Evolutionary conservation across 2,888 invertebrate genomes (phyloP), one percentile per base, ranked within the genome.

Genomic region (Amphipoea lucens): DNA sequence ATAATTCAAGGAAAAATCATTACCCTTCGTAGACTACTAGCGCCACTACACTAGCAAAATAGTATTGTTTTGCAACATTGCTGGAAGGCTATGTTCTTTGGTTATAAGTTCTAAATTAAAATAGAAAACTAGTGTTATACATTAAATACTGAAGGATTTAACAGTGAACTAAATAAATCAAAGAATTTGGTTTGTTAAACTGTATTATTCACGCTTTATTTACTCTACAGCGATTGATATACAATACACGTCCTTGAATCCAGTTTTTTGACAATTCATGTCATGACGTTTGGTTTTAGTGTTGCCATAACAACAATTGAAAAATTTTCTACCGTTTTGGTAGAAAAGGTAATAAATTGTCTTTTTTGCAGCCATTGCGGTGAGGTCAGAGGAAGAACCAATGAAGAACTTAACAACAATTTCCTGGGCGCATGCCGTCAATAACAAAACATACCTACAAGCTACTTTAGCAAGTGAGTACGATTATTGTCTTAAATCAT

Each of bases 341-440:
- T 87, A 81, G 60, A 62, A 76, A 67, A 23, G 65, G 65, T 75
- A 80, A 77, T 81, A 77, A 69, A 67, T 62, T 51, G n/a, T 65
- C 12, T 74, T 76, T 76, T 84, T 94, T 93, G 36, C 92, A 96
- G 96, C 94, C 86, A 90, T 93, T 60, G 88, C 90, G 72, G 95
- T 93, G 76, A 92, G 89, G 68, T 94, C 94, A 79, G 94, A 96
- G 67, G 96, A 96, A 88, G 96, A 95, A 90, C 89, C 91, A 68
- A 97, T 96, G 96, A 96, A 96, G 76, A 98, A 99, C 93, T 95
- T 98, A 74, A 98, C 98, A 0, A 97, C 97, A 80, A 96, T 99
- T 48, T 98, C 97, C 40, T 99, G 99, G 99, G 98, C 98, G 0
- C 99, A 99, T 95, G 98, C 98, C 57, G 98, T 98, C 66, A 99